A percentile compares a stretch with the other conserved stretches of the same genome.
These are phyloP conservation scores for Cordilura impudica DNA, from an alignment of 2,888 invertebrate genomes.

Conservation along the genomic window DNA sequence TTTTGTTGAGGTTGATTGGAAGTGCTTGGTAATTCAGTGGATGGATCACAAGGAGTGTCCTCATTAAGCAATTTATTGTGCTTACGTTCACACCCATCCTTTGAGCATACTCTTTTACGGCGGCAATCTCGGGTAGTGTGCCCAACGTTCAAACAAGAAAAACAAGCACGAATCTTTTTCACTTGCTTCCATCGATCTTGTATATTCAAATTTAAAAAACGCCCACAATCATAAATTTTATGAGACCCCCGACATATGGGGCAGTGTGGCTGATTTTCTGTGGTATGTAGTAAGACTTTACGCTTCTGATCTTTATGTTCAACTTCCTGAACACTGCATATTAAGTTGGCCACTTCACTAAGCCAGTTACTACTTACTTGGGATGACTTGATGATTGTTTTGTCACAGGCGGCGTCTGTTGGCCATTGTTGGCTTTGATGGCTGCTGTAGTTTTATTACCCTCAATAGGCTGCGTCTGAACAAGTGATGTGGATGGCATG, in stretches of 20 bases:
- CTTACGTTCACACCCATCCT: constrained; percentile 1
- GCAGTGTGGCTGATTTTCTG: neutral
- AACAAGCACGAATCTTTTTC: constrained; percentile 6
- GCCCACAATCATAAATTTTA: constrained; percentile 1
- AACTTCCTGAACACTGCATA: constrained; percentile 42
- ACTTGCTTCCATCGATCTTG: neutral
- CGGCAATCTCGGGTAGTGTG: constrained; percentile 7
- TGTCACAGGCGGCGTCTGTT: neutral
- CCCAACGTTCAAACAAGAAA: neutral
- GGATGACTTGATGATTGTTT: neutral
- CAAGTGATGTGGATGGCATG: neutral
- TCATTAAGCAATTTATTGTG: constrained; percentile 22
- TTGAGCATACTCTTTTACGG: neutral
- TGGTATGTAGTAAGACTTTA: constrained; percentile 10
- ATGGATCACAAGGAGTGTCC: neutral
- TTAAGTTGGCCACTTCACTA: constrained; percentile 48
- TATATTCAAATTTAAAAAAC: constrained; percentile 6
- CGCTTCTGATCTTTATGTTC: constrained; percentile 14
- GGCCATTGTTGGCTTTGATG: no score
- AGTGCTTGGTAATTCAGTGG: neutral
- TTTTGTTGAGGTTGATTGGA: neutral
- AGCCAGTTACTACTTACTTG: constrained; percentile 39
- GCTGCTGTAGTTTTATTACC: no score
- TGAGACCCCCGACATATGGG: neutral
- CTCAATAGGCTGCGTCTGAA: no score